phyloP scores from a whole-genome alignment of 2,113 vertebrate genomes.

The Lamprologus lemairii region DNA sequence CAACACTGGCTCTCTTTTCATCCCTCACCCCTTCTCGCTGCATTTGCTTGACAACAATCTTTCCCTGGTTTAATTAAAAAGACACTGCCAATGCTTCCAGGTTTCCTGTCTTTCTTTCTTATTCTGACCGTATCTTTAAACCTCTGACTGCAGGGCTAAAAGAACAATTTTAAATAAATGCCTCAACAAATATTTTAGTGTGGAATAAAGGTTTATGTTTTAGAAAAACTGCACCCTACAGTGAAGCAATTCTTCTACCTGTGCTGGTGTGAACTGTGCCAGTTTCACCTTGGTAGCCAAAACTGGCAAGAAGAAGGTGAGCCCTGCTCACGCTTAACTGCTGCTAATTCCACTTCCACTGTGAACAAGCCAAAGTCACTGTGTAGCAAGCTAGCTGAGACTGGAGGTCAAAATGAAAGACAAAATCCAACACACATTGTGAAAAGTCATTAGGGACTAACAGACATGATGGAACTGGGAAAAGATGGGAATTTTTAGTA shows the following conservation, averaged over 20 bases:
- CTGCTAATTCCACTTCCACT: neutral
- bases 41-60: conserved; percentile 46
- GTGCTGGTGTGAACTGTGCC: neutral
- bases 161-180: neutral
- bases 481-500: neutral
- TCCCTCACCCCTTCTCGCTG: conserved; percentile 25
- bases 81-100: neutral
- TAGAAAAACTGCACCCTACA: neutral
- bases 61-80: conserved; percentile 49
- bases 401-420: conserved; percentile 1
- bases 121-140: neutral
- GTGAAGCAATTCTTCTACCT: neutral
- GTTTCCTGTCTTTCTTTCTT: neutral
- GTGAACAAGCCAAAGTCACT: neutral
- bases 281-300: neutral
- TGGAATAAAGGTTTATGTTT: neutral
- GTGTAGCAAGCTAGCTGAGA: neutral
- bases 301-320: neutral
- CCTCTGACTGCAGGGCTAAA: neutral
- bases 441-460: neutral
- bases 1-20: conserved; percentile 27
- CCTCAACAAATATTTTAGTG: neutral
- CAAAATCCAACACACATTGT: neutral
- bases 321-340: neutral
- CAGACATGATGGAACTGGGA: neutral